Evolutionary conservation across 2,113 vertebrate species (phyloP), one percentile per base, ranked within the genome.

Genomic region (Phocoena sinus): DNA sequence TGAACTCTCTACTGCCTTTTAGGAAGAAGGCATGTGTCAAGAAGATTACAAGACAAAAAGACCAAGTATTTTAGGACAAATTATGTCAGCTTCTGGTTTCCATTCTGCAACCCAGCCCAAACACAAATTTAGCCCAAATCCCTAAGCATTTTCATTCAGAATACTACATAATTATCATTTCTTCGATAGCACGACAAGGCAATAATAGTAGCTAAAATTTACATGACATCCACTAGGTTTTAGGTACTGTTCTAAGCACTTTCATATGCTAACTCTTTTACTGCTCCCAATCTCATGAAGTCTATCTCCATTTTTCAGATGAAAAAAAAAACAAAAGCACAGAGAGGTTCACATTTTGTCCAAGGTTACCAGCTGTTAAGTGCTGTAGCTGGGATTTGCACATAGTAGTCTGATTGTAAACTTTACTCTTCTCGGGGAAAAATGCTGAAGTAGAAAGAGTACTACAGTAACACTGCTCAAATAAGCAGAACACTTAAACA

Each of bases 241-340:
- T 5, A 62, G n/a, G 56, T 33, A 89, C 25, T 36, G 4, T 38
- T 90, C 18, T 87, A 18, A 65, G 56, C 31, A 94, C 26, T 58
- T 86, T 53, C 3, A 47, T 33, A 77, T 12, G 63, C 25, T 83
- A 89, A 63, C 25, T 65, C 33, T 87, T 92, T 80, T 36, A 89
- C 13, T 67, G 77, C 23, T 94, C 41, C 95, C 26, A 81, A 83
- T 67, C 38, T 94, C n/a, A 89, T 74, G 36, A 94, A 85, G 94
- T 3, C 91, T 56, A 68, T 53, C 38, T 28, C 4, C 28, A 56
- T 84, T 86, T 80, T 76, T 79, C 38, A 86, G 36, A 91, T 63
- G 36, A 95, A 68, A 50, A 94, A 92, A 53, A 53, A 47, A 92
- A 95, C 50, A 96, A 90, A 96, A 71, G 60, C 41, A 95, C 15